phyloP scores from a whole-genome alignment of 1,140 invertebrate genomes.

The Brachionus paranguensis region DNA sequence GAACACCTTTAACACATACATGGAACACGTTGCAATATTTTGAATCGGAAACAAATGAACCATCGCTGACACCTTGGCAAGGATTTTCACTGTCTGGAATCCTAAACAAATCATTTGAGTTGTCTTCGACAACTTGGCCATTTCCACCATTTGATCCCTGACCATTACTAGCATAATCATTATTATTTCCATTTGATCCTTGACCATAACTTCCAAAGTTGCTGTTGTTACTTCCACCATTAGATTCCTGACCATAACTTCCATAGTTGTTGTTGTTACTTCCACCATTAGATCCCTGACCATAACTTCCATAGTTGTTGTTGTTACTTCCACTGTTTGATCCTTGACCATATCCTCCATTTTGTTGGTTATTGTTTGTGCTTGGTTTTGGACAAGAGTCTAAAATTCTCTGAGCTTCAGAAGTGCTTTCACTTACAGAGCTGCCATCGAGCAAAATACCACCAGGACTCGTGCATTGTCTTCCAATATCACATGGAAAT shows the following conservation, averaged over 20 bases:
- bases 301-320: background rate
- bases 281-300: background rate
- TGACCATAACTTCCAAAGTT: background rate
- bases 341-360: background rate
- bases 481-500: constrained; percentile 34
- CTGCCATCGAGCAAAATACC: background rate
- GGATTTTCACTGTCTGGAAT: constrained; percentile 24
- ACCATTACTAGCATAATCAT: too few relatives aligned
- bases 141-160: background rate
- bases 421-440: background rate
- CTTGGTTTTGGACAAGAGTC: constrained; percentile 24
- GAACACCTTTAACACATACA: constrained; percentile 21
- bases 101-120: constrained; percentile 6
- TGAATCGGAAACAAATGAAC: background rate
- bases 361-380: background rate
- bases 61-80: constrained; percentile 19
- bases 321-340: background rate
- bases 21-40: constrained; percentile 38
- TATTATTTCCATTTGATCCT: background rate
- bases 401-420: constrained; percentile 8
- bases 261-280: background rate
- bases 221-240: background rate
- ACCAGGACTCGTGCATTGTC: constrained; percentile 27
- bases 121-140: background rate
- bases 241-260: background rate